Conservation (phyloP, 2,113 vertebrate species). For the Columba janthina region DNA sequence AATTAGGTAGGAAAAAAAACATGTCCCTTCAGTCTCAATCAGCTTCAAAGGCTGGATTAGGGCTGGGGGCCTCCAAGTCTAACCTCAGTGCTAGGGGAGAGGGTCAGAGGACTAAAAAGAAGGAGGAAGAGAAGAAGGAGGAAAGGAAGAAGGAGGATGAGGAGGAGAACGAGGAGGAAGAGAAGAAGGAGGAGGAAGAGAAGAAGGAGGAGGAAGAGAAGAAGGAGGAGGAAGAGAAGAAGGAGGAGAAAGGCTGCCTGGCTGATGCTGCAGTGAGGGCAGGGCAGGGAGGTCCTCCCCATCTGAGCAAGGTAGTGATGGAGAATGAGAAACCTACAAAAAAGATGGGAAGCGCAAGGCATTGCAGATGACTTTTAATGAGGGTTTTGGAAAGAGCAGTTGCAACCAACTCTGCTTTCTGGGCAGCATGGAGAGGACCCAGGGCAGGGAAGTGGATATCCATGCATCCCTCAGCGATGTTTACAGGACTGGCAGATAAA, state of each 20-base stretch:
- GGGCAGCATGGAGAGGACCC: background rate
- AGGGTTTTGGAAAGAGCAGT: background rate
- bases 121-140: background rate
- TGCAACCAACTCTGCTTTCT: background rate
- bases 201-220: too few species aligned
- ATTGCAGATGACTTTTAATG: background rate
- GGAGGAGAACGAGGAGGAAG: too few species aligned
- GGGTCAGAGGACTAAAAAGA: background rate
- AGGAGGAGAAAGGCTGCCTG: background rate
- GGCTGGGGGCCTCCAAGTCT: background rate
- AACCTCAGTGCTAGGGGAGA: background rate
- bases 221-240: background rate
- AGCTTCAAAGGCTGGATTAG: background rate
- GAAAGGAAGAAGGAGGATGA: background rate
- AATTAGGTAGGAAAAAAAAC: background rate
- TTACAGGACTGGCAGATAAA: background rate
- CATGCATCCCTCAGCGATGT: rapidly evolving
- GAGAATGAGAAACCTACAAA: background rate
- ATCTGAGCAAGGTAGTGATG: background rate
- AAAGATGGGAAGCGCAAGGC: background rate
- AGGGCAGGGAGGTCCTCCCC: background rate
- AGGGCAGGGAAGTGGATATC: rapidly evolving
- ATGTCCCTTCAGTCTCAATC: background rate
- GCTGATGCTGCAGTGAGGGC: background rate
- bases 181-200: background rate